Evolutionary conservation across 30 jellyfish, hydroid and myxozoan genomes (phyloP), one percentile per base, ranked within the genome.

Genomic region (Aurelia aurita complex sp. Pacific): DNA sequence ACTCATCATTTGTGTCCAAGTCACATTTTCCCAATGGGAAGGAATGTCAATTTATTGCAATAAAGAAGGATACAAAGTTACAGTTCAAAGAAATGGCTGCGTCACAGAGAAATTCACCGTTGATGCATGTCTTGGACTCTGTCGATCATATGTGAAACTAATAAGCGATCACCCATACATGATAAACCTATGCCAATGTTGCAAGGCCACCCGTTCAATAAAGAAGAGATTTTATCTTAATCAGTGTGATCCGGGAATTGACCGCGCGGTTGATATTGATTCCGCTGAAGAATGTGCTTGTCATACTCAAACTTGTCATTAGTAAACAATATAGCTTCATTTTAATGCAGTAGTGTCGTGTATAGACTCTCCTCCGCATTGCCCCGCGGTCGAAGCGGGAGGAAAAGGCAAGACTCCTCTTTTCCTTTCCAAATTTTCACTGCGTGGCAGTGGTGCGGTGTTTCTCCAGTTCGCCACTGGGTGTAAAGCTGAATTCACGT

Each of bases 261-360:
- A 82, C 73, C 51, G 63, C 42, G 53, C 72, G 43, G 73, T 82
- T 42, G 38, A 12, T 10, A 55, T 82, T 35, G 83, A 67, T 16
- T 82, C 91, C 38, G 91, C 91, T 13, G 81, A 64, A 32, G 76
- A 64, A 23, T 82, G 91, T 71, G 82, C 80, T 12, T 81, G 90
- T 38, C 77, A 65, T 23, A 81, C 61, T 23, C 19, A n/a, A 4
- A 35, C 32, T 55, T 81, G 90, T 42, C 40, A 19, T 46, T 79
- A 65, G 38, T 29, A 61, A 35, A 38, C 6, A 63, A 6, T 32
- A 63, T 63, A 63, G 33, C 72, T 46, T 46, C 14, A 46, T 7
- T 46, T 46, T 46, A 46, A 46, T 46, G 14, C 57, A 46, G 12
- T 46, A 46, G 57, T 9, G 57, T 46, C 14, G 57, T 46, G 57